phyloP scores from a whole-genome alignment of 2,113 vertebrate species.

The Triplophysa dalaica region DNA sequence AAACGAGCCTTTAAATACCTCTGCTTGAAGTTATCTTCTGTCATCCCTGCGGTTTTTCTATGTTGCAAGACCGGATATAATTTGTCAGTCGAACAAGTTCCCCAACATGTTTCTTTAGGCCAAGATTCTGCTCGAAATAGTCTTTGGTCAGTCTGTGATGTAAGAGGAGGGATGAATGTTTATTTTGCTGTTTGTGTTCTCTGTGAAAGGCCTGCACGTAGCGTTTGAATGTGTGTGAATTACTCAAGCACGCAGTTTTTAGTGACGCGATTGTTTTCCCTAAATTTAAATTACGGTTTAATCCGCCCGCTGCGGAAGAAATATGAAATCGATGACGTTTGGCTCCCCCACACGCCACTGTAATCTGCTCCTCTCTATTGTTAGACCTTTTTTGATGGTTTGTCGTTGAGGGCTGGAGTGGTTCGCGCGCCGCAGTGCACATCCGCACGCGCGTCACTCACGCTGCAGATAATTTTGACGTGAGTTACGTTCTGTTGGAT shows the following conservation, averaged over 20 bases:
- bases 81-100: slow-evolving; percentile 4
- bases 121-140: background rate
- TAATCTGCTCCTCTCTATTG: background rate
- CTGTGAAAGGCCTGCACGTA: background rate
- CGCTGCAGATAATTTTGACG: background rate
- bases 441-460: background rate
- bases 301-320: background rate
- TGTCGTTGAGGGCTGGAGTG: background rate
- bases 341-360: background rate
- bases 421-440: background rate
- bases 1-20: slow-evolving; percentile 19
- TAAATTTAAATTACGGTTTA: background rate
- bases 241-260: background rate
- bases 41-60: slow-evolving; percentile 4
- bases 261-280: background rate
- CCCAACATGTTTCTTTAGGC: slow-evolving; percentile 1
- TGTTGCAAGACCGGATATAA: slow-evolving; percentile 31
- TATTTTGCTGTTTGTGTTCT: background rate
- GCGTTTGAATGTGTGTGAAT: too few relatives aligned
- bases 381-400: background rate
- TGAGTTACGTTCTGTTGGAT: background rate
- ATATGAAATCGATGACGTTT: background rate
- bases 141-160: slow-evolving; percentile 5
- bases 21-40: slow-evolving; percentile 3
- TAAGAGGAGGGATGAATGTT: background rate